Percentiles rank a stretch among this genome's conserved stretches.
phyloP scores from a whole-genome alignment of 2,113 vertebrate species.

The Cygnus atratus region DNA sequence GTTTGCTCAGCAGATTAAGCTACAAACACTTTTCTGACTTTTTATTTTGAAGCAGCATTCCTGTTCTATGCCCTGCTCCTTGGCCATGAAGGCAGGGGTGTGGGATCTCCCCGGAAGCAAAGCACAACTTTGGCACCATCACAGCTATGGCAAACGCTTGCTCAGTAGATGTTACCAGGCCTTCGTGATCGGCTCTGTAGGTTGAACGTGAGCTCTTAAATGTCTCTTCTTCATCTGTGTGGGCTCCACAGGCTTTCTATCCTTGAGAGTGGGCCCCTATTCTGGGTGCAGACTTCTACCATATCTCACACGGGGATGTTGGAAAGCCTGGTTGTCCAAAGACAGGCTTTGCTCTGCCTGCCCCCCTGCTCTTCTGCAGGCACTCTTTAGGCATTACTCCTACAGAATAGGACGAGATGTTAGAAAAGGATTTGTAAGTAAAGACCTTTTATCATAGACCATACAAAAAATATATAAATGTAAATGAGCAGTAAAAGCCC shows the following conservation, averaged over 20 bases:
- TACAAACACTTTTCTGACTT: not conserved
- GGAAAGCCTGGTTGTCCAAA: not conserved
- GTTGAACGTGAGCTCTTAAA: not conserved
- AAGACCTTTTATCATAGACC: not conserved
- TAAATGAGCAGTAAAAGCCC: not conserved
- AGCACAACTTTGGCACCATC: too few species aligned
- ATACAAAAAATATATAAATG: not conserved
- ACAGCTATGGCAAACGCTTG: not conserved
- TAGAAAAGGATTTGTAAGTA: not conserved
- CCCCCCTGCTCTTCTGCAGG: not conserved
- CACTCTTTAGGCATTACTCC: not conserved
- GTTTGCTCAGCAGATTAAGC: not conserved
- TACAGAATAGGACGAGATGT: not conserved
- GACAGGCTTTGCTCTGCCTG: not conserved
- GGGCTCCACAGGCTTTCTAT: not conserved
- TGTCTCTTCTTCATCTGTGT: not conserved
- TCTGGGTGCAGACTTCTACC: not conserved
- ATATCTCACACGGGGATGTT: not conserved
- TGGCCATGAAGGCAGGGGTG: not conserved
- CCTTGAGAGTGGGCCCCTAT: not conserved
- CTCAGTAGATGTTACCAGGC: not conserved
- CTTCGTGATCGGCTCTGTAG: not conserved
- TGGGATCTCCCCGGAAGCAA: not conserved
- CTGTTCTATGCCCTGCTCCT: not conserved
- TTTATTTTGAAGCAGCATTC: not conserved